phyloP scores from a whole-genome alignment of 2,797 vertebrate species.

The Rhinophrynus dorsalis region DNA sequence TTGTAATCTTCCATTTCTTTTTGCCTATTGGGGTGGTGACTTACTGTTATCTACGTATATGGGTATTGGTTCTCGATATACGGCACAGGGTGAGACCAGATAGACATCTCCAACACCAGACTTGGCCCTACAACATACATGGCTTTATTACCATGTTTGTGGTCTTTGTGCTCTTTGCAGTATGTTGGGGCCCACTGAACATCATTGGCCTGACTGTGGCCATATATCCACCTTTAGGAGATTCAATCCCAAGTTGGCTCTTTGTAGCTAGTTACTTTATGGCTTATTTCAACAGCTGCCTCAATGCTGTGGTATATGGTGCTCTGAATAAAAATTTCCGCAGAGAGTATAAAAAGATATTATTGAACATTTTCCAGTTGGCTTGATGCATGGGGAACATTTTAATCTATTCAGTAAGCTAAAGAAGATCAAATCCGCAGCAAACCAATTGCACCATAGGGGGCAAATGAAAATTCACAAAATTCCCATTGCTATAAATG shows the following conservation, averaged over 20 bases:
- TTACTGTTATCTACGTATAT: constrained; percentile 83
- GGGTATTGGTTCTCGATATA: constrained; percentile 78
- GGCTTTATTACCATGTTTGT: constrained; percentile 85
- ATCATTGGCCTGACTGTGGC: constrained; percentile 79
- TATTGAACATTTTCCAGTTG: constrained; percentile 72
- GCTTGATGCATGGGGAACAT: constrained; percentile 57
- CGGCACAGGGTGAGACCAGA: constrained; percentile 73
- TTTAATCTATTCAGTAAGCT: background rate
- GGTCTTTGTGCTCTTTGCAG: constrained; percentile 81
- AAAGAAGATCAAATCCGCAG: too few relatives aligned
- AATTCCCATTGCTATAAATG: too few relatives aligned
- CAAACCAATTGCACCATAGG: too few relatives aligned
- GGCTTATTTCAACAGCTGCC: constrained; percentile 85
- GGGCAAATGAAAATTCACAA: too few relatives aligned
- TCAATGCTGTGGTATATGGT: constrained; percentile 80
- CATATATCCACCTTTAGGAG: constrained; percentile 66
- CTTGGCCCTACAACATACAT: constrained; percentile 78
- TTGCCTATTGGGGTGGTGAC: constrained; percentile 77
- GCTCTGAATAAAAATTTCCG: constrained; percentile 82
- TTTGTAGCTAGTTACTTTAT: constrained; percentile 84
- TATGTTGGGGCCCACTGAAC: constrained; percentile 83
- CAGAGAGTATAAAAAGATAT: constrained; percentile 82
- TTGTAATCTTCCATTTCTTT: constrained; percentile 81
- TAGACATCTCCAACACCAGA: constrained; percentile 61
- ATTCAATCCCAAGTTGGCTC: constrained; percentile 75